Evolutionary conservation across 35 echinoderm and acorn worm species (phyloP).

Genomic region (Stichopus chloronotus): DNA sequence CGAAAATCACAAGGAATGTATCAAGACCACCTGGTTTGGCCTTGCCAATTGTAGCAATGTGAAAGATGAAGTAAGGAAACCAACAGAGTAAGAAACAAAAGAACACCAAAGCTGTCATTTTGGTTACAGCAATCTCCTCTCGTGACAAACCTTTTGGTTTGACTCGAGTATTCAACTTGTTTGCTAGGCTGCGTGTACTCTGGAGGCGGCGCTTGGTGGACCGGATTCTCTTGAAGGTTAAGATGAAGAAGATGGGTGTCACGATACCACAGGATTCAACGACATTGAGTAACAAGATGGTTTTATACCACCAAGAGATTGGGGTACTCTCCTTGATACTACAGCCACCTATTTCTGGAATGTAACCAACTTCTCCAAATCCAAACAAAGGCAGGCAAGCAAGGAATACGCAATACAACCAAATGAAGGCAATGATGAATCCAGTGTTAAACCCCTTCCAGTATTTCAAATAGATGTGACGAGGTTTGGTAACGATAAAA

Average conservation of each 20-base stretch:
- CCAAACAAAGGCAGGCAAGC: slow-evolving; percentile 30
- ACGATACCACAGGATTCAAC: neutral
- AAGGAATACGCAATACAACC: neutral
- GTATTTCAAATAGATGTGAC: slow-evolving; percentile 7
- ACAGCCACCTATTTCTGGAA: slow-evolving; percentile 39
- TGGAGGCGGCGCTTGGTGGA: neutral
- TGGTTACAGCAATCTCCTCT: slow-evolving; percentile 32
- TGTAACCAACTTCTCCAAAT: slow-evolving; percentile 29
- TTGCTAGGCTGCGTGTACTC: neutral
- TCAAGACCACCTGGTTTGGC: neutral
- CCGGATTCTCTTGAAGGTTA: slow-evolving; percentile 15
- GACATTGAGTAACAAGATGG: neutral
- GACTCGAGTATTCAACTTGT: neutral
- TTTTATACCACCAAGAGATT: slow-evolving; percentile 31
- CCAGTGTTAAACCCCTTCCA: neutral
- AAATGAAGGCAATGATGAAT: neutral
- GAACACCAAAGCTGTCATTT: slow-evolving; percentile 35
- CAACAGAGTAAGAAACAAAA: slow-evolving; percentile 31
- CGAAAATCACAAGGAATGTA: neutral
- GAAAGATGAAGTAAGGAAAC: slow-evolving; percentile 34
- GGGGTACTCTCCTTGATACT: neutral
- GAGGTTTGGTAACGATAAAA: slow-evolving; percentile 24
- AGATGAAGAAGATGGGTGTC: neutral
- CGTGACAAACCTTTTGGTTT: slow-evolving; percentile 23
- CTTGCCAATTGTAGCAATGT: neutral